phyloP scores from a whole-genome alignment of 2,797 vertebrate species.

The Graptemys geographica region DNA sequence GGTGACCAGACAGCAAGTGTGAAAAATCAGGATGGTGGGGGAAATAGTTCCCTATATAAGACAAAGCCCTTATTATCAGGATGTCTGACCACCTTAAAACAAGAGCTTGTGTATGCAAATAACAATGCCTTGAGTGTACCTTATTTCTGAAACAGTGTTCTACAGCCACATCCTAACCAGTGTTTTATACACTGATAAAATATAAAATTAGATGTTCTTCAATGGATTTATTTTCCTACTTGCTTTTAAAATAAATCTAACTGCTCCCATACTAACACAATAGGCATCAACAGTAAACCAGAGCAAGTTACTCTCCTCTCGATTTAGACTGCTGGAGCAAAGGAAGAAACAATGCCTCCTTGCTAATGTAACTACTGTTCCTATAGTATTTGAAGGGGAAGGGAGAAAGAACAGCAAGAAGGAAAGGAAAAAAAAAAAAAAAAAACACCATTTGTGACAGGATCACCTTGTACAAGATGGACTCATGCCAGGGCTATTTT shows the following conservation, averaged over 20 bases:
- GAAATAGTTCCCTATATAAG: too few relatives aligned
- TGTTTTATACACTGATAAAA: not conserved
- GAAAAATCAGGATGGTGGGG: too few relatives aligned
- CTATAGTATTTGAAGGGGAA: not conserved
- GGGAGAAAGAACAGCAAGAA: not conserved
- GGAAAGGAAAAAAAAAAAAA: not conserved
- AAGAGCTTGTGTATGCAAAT: not conserved
- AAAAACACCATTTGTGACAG: not conserved
- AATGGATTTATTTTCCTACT: not conserved
- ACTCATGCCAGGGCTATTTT: not conserved
- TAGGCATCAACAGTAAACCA: not conserved
- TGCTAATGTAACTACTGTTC: not conserved
- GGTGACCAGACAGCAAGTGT: too few relatives aligned
- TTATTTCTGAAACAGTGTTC: not conserved
- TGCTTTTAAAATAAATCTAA: conserved; percentile 4
- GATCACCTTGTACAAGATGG: fast-evolving
- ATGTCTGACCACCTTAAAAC: too few relatives aligned
- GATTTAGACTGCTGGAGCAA: not conserved
- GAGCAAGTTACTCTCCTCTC: conserved; percentile 7
- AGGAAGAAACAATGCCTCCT: not conserved
- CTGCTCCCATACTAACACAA: conserved; percentile 29
- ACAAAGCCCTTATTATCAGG: too few relatives aligned
- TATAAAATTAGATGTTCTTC: not conserved
- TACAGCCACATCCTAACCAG: not conserved
- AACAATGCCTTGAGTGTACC: not conserved